Evolutionary conservation across 2,888 invertebrate species (phyloP).

Genomic region (Dexiosoma caninum): DNA sequence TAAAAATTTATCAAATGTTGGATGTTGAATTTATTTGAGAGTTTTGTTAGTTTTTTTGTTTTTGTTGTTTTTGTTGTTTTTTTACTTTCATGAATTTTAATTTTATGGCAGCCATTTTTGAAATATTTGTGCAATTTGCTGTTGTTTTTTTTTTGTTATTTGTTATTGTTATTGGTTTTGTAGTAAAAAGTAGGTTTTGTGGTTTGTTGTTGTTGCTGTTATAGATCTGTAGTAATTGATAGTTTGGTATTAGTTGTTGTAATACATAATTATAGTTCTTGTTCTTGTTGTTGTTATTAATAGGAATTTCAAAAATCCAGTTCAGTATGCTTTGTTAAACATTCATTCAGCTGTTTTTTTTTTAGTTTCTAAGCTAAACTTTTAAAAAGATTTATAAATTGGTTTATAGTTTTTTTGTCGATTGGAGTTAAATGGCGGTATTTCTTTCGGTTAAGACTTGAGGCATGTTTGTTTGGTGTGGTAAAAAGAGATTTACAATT

Average conservation of each 20-base stretch:
- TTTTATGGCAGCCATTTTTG: constrained; percentile 2
- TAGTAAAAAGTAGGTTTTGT: constrained; percentile 27
- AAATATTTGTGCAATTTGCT: background rate
- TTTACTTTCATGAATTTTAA: background rate
- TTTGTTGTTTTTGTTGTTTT: background rate
- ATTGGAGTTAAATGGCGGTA: constrained; percentile 35
- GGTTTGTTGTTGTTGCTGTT: constrained; percentile 32
- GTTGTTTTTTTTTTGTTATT: no score
- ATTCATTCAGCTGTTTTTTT: background rate
- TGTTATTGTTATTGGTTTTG: constrained; percentile 3
- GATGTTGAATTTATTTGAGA: constrained; percentile 2
- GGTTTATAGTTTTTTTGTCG: background rate
- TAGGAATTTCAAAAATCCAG: constrained; percentile 6
- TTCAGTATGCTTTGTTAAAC: background rate
- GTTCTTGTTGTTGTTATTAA: no score
- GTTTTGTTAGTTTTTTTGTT: no score
- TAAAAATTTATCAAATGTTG: background rate
- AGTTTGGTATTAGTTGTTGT: background rate
- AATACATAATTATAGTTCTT: constrained; percentile 1
- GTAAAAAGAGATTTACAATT: background rate
- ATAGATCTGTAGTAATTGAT: constrained; percentile 9
- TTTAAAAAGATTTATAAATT: constrained; percentile 6
- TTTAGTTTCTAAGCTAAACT: background rate
- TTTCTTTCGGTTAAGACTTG: background rate
- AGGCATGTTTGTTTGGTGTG: background rate